phyloP scores from a whole-genome alignment of 2,888 invertebrate species.

The Lacanobia oleracea region DNA sequence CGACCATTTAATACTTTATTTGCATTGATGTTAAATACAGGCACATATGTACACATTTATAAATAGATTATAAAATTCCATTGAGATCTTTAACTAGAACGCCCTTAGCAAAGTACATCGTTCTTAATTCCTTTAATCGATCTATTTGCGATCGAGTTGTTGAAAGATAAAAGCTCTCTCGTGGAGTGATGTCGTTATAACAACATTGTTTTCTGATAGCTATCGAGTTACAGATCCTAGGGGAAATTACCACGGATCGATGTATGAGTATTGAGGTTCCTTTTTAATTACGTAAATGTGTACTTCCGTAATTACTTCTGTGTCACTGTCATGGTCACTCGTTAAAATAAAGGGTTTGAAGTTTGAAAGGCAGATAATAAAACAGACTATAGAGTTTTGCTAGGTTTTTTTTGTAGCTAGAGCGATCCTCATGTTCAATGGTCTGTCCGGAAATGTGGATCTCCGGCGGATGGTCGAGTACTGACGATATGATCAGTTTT shows the following conservation, averaged over 20 bases:
- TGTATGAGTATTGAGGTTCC: constrained; percentile 29
- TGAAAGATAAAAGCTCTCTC: constrained; percentile 42
- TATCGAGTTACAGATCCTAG: constrained; percentile 42
- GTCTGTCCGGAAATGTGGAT: background rate
- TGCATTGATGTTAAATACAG: background rate
- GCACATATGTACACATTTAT: background rate
- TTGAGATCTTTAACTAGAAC: constrained; percentile 4
- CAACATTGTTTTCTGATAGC: constrained; percentile 47
- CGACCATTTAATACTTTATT: background rate
- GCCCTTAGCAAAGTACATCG: constrained; percentile 6
- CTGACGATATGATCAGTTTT: background rate
- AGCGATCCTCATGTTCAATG: background rate
- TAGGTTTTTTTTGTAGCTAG: background rate
- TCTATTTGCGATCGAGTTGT: constrained; percentile 34
- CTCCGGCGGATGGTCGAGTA: background rate
- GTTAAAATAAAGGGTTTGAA: constrained; percentile 38
- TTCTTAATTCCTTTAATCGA: constrained; percentile 35
- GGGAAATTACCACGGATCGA: constrained; percentile 53
- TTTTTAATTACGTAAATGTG: constrained; percentile 50
- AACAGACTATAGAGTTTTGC: background rate
- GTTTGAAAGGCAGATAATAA: constrained; percentile 19
- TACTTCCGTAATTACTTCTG: constrained; percentile 36
- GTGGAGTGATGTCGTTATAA: constrained; percentile 42
- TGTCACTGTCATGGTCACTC: constrained; percentile 42
- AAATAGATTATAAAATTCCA: constrained; percentile 18